Evolutionary conservation across 1,140 invertebrate species (phyloP).

Genomic region (Drosophila azteca): DNA sequence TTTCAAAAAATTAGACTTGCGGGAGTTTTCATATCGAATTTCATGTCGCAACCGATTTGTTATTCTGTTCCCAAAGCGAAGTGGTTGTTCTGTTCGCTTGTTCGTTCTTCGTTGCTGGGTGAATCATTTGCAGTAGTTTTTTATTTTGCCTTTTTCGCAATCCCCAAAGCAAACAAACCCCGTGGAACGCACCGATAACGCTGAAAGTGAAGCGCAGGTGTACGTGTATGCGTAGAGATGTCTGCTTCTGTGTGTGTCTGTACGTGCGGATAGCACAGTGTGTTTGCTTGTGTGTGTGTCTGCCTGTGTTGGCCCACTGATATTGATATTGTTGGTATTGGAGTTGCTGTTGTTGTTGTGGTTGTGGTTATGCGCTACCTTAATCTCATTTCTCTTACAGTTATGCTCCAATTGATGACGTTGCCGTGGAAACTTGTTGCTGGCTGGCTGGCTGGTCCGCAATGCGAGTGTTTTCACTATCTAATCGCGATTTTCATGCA

Average conservation of each 20-base stretch:
- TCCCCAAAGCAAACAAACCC: slow-evolving; percentile 64
- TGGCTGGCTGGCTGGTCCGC: slow-evolving; percentile 35
- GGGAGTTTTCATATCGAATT: slow-evolving; percentile 69
- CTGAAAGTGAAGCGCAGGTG: slow-evolving; percentile 77
- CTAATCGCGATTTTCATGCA: slow-evolving; percentile 30
- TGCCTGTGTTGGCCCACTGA: slow-evolving; percentile 53
- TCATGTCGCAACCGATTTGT: slow-evolving; percentile 39
- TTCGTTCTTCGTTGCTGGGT: slow-evolving; percentile 25
- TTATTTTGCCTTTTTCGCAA: slow-evolving; percentile 64
- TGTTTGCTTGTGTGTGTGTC: slow-evolving; percentile 33
- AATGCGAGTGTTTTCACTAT: slow-evolving; percentile 32
- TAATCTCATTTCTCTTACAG: slow-evolving; percentile 73
- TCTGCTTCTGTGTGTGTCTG: not conserved
- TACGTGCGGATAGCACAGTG: not conserved
- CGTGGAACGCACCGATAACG: slow-evolving; percentile 75
- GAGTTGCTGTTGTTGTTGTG: slow-evolving; percentile 39
- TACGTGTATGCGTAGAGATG: slow-evolving; percentile 9
- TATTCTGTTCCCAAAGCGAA: slow-evolving; percentile 4
- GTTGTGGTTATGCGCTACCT: slow-evolving; percentile 15
- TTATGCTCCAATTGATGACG: slow-evolving; percentile 75
- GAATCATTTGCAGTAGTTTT: slow-evolving; percentile 31
- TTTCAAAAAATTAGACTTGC: slow-evolving; percentile 28
- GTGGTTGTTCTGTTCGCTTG: slow-evolving; percentile 28
- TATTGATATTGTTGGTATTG: slow-evolving; percentile 15
- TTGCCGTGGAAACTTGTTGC: slow-evolving; percentile 66